Conservation (phyloP, 2,888 invertebrate genomes). For the Drosophila austrosaltans region DNA sequence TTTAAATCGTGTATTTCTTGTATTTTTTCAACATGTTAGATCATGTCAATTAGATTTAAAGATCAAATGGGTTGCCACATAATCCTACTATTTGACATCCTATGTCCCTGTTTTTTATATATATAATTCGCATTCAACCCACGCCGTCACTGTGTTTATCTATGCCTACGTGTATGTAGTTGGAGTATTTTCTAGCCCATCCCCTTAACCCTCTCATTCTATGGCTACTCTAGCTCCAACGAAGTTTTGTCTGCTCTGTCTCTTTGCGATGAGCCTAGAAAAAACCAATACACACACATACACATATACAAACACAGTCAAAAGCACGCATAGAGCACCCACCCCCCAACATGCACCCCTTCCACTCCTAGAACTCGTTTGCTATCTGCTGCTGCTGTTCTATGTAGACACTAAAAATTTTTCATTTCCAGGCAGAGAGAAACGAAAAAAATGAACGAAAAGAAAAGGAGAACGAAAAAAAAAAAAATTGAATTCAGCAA, state of each 20-base stretch:
- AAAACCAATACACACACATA: constrained; percentile 27
- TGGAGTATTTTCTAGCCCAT: constrained; percentile 26
- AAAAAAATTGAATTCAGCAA: constrained; percentile 60
- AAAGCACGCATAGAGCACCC: constrained; percentile 56
- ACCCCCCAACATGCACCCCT: constrained; percentile 22
- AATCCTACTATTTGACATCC: background rate
- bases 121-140: background rate
- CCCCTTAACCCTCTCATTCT: background rate
- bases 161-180: constrained; percentile 59
- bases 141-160: constrained; percentile 59
- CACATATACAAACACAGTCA: constrained; percentile 66
- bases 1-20: no score
- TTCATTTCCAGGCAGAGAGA: constrained; percentile 67
- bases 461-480: background rate
- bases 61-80: constrained; percentile 17
- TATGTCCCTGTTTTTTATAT: background rate
- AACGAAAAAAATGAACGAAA: constrained; percentile 11
- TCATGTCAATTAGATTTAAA: no score
- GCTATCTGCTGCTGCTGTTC: constrained; percentile 64
- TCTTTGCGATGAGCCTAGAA: constrained; percentile 48
- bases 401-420: constrained; percentile 77
- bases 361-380: constrained; percentile 32
- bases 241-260: constrained; percentile 29
- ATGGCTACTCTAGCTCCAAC: constrained; percentile 35
- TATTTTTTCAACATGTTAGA: no score